phyloP scores from a whole-genome alignment of 2,888 invertebrate genomes.

The Drosophila glabriapex region DNA sequence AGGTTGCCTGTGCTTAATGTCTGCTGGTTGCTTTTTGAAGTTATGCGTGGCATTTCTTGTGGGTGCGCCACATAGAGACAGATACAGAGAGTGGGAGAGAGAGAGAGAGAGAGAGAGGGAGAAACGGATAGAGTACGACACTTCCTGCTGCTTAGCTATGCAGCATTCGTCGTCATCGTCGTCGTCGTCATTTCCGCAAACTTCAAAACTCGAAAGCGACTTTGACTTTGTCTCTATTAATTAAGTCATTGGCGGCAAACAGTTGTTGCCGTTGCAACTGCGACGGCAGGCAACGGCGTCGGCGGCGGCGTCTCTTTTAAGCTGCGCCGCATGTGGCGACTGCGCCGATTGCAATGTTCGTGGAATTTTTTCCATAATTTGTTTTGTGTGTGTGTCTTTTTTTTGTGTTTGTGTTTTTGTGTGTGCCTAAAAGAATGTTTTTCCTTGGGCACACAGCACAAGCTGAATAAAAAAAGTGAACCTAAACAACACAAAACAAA shows the following conservation, averaged over 20 bases:
- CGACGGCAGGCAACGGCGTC: constrained; percentile 30
- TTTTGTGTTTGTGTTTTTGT: constrained; percentile 3
- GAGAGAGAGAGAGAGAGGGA: not conserved
- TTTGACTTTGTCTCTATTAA: constrained; percentile 76
- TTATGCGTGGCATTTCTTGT: constrained; percentile 52
- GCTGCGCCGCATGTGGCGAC: constrained; percentile 65
- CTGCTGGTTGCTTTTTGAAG: constrained; percentile 28
- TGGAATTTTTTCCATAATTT: constrained; percentile 72
- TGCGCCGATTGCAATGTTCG: constrained; percentile 68
- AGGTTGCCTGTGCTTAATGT: constrained; percentile 47
- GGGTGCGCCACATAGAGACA: constrained; percentile 33
- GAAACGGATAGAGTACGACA: constrained; percentile 2
- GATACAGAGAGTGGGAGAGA: not conserved
- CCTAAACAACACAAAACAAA: constrained; percentile 42
- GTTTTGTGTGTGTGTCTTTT: not conserved
- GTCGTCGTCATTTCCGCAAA: constrained; percentile 66
- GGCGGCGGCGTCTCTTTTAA: constrained; percentile 74
- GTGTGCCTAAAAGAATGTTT: constrained; percentile 52
- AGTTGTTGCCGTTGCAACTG: constrained; percentile 7
- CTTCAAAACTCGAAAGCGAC: constrained; percentile 51
- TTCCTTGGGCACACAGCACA: constrained; percentile 30
- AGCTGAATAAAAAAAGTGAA: constrained; percentile 26
- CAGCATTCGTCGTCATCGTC: constrained; percentile 43
- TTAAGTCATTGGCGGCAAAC: constrained; percentile 73
- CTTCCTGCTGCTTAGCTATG: constrained; percentile 68